A percentile compares a stretch with the other conserved stretches of the same genome.
Evolutionary conservation across 2,797 vertebrate genomes (phyloP).

Genomic region (Microctenopoma lineatum): DNA sequence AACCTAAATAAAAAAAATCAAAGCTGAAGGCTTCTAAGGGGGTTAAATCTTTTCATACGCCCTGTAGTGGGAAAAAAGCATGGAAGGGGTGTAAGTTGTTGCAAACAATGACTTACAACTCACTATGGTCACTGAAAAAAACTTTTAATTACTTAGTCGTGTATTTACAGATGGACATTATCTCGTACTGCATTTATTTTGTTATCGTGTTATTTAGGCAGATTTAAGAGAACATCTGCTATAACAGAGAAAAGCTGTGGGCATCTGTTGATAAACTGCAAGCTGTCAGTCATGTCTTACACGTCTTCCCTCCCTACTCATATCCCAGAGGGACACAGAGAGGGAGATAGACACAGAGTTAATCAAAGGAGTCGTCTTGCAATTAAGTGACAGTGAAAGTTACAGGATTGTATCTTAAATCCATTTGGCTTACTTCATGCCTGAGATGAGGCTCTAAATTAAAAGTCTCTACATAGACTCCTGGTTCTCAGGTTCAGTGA

Average conservation of each 20-base stretch:
- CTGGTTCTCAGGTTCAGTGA: constrained; percentile 51
- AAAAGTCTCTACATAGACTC: constrained; percentile 52
- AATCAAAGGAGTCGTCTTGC: constrained; percentile 74
- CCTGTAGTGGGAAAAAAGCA: no score
- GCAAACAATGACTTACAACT: constrained; percentile 1
- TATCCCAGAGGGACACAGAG: constrained; percentile 57
- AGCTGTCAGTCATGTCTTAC: constrained; percentile 69
- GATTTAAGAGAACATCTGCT: constrained; percentile 70
- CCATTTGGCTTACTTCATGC: constrained; percentile 71
- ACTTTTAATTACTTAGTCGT: constrained; percentile 30
- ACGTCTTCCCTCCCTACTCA: constrained; percentile 4
- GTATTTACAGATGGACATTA: constrained; percentile 32
- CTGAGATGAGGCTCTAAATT: constrained; percentile 45
- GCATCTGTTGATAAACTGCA: constrained; percentile 71
- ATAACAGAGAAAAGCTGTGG: constrained; percentile 35
- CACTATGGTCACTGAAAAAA: background rate
- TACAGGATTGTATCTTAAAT: constrained; percentile 72
- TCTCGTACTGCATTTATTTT: constrained; percentile 46
- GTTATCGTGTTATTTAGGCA: constrained; percentile 48
- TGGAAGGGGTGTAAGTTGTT: no score
- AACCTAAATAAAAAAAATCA: no score
- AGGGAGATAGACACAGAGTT: constrained; percentile 53
- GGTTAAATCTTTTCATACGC: no score
- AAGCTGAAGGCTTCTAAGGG: no score
- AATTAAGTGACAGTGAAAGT: constrained; percentile 78